Conservation (phyloP, 1,140 invertebrate species). For the Macrobrachium nipponense region DNA sequence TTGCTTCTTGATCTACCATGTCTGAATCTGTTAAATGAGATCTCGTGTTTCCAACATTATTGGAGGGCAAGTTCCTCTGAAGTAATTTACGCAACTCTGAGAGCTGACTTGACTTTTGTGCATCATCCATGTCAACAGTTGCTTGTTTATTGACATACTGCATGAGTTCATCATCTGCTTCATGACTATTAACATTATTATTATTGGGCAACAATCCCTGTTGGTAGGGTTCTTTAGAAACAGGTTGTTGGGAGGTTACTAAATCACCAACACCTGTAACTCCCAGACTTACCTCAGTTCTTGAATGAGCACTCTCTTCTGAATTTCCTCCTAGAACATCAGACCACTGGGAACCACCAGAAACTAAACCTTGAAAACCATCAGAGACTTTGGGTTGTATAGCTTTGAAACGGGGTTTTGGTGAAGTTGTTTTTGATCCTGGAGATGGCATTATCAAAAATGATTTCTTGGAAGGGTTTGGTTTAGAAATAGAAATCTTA, state of each 20-base stretch:
- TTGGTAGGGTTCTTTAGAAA: constrained; percentile 17
- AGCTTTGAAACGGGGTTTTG: constrained; percentile 47
- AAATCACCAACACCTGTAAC: too few species aligned
- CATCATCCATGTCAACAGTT: constrained; percentile 53
- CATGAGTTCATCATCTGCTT: constrained; percentile 52
- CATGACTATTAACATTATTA: constrained; percentile 27
- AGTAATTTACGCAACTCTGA: constrained; percentile 79
- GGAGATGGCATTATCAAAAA: constrained; percentile 36
- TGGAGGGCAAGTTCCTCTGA: constrained; percentile 74
- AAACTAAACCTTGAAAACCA: constrained; percentile 7
- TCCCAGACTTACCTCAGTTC: neutral
- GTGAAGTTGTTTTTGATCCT: constrained; percentile 32
- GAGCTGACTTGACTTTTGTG: constrained; percentile 72
- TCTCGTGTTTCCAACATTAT: constrained; percentile 8
- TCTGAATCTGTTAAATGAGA: constrained; percentile 17
- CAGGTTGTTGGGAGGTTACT: too few species aligned
- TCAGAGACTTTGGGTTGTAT: constrained; percentile 50
- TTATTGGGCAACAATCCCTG: constrained; percentile 5
- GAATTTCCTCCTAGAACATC: neutral
- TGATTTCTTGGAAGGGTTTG: constrained; percentile 34
- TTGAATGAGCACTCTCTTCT: constrained; percentile 2
- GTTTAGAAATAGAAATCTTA: constrained; percentile 10
- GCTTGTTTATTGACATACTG: constrained; percentile 49
- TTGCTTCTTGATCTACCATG: constrained; percentile 35
- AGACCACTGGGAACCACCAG: constrained; percentile 27